These are phyloP conservation scores for Procapra przewalskii DNA, from an alignment of 2,113 vertebrate species.

Conservation along the genomic window DNA sequence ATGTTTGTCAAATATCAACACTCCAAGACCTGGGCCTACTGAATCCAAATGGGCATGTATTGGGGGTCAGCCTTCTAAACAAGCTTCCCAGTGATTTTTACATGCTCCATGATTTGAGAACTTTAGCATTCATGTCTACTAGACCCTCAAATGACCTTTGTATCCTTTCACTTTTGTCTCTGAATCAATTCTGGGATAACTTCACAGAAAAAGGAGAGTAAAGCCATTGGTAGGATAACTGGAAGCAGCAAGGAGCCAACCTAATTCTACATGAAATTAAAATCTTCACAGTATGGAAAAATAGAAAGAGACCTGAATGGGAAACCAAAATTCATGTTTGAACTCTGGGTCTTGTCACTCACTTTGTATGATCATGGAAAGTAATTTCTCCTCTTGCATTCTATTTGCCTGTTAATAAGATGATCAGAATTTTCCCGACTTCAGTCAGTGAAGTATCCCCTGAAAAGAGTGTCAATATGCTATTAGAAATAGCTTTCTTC, in stretches of 20 bases:
- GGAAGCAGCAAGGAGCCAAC: background rate
- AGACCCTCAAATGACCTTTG: background rate
- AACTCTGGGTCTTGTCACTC: background rate
- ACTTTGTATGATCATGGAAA: background rate
- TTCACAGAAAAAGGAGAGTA: background rate
- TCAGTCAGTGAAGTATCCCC: background rate
- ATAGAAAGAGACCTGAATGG: background rate
- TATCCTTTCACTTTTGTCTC: background rate
- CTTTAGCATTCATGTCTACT: background rate
- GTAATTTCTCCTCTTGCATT: background rate
- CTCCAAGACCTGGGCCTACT: background rate
- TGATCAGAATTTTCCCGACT: background rate
- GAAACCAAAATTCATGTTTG: background rate
- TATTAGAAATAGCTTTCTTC: conserved; percentile 1
- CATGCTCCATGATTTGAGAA: background rate
- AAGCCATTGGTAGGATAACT: background rate
- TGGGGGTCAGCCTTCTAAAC: background rate
- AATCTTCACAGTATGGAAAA: background rate
- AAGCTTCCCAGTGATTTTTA: background rate
- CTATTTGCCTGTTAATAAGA: background rate
- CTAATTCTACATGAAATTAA: background rate
- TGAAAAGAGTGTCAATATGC: background rate
- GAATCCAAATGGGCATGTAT: background rate
- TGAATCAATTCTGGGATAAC: background rate
- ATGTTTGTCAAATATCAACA: background rate